phyloP scores from a whole-genome alignment of 1,140 invertebrate species.

The Macrostomum lignano region DNA sequence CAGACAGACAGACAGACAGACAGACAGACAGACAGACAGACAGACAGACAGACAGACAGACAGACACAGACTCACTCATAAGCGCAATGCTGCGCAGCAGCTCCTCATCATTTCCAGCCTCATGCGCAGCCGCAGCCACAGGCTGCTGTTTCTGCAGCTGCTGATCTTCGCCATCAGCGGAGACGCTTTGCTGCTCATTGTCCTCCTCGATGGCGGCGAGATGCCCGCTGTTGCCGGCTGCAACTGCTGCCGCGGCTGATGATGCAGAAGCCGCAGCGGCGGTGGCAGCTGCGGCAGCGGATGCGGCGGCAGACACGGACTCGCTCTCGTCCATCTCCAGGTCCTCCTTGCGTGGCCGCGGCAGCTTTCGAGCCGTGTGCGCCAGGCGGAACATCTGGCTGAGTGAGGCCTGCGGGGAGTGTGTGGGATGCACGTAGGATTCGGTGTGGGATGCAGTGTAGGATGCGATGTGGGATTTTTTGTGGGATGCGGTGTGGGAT shows the following conservation, averaged over 20 bases:
- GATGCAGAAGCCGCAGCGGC: no score
- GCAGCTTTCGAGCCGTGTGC: constrained; percentile 12
- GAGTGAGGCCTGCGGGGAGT: no score
- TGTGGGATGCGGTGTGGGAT: no score
- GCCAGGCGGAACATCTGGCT: no score
- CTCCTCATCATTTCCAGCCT: constrained; percentile 3
- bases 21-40: no score
- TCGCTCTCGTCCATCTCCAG: constrained; percentile 15
- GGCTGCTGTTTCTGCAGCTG: background rate
- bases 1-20: no score
- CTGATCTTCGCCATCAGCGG: background rate
- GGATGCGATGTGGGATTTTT: no score
- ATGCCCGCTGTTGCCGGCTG: background rate
- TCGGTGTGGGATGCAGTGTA: no score
- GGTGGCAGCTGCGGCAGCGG: background rate
- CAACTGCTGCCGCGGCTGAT: constrained; percentile 8
- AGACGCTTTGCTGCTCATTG: background rate
- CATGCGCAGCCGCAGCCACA: background rate
- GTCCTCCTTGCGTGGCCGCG: constrained; percentile 19
- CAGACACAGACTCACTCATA: no score
- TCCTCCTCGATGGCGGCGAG: background rate
- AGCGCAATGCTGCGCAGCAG: constrained; percentile 8
- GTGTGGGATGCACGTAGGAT: no score
- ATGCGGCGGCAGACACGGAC: background rate
- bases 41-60: no score